phyloP scores from a whole-genome alignment of 2,797 vertebrate genomes.

The Brachymystax lenok region DNA sequence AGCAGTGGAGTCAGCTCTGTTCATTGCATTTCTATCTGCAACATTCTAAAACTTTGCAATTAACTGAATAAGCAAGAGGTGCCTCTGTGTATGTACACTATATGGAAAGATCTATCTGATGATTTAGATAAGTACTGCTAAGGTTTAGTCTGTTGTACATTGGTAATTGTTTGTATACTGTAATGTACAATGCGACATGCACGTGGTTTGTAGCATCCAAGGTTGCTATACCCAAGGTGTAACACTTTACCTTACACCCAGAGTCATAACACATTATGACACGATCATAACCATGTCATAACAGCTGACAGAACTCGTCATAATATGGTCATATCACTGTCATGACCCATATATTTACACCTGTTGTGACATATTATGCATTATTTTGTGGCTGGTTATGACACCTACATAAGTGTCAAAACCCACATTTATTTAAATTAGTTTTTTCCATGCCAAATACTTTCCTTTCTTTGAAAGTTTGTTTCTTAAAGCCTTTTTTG shows the following conservation, averaged over 20 bases:
- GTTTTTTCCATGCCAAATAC: neutral
- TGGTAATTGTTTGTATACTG: constrained; percentile 59
- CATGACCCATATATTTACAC: too few species aligned
- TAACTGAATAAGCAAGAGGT: constrained; percentile 36
- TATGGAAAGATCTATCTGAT: constrained; percentile 47
- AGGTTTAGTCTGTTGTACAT: constrained; percentile 34
- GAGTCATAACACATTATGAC: too few species aligned
- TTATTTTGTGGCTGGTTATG: too few species aligned
- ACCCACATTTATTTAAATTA: neutral
- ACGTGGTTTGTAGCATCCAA: constrained; percentile 29
- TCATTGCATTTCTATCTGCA: neutral
- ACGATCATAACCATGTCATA: too few species aligned
- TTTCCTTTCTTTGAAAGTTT: constrained; percentile 10
- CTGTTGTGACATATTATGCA: too few species aligned
- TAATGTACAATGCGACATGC: constrained; percentile 51
- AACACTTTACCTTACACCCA: too few species aligned
- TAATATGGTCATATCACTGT: too few species aligned
- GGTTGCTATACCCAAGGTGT: neutral
- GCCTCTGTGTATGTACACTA: constrained; percentile 32
- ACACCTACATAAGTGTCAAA: too few species aligned
- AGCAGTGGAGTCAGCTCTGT: neutral
- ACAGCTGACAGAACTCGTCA: too few species aligned
- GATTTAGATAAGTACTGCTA: constrained; percentile 24
- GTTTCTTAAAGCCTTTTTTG: neutral
- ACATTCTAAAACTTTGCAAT: constrained; percentile 3